A percentile compares a stretch with the other conserved stretches of the same genome.
These are phyloP conservation scores for Solen grandis DNA, from an alignment of 1,140 invertebrate genomes.

Conservation along the genomic window DNA sequence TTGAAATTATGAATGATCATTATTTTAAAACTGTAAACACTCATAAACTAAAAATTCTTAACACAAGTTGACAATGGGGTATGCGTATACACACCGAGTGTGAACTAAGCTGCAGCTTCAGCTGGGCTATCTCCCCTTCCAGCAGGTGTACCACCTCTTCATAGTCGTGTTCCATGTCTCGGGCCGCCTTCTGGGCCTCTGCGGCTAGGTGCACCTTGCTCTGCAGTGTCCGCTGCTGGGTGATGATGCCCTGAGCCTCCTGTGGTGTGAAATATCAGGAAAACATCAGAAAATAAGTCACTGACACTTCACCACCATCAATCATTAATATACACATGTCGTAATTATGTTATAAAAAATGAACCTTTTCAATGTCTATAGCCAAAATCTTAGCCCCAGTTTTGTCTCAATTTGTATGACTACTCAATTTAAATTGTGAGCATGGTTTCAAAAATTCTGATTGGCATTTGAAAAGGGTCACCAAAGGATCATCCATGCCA, in stretches of 20 bases:
- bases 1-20: too few species aligned
- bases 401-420: too few species aligned
- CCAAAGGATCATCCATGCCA: too few species aligned
- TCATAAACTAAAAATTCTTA: too few species aligned
- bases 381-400: too few species aligned
- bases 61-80: too few species aligned
- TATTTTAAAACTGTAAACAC: too few species aligned
- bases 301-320: background rate
- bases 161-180: conserved; percentile 79
- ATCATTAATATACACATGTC: too few species aligned
- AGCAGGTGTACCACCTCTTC: conserved; percentile 77
- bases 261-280: conserved; percentile 36
- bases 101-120: conserved; percentile 64
- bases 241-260: conserved; percentile 74
- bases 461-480: too few species aligned
- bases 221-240: conserved; percentile 70
- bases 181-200: conserved; percentile 76
- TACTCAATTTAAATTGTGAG: too few species aligned
- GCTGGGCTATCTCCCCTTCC: conserved; percentile 76
- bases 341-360: background rate
- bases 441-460: too few species aligned
- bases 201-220: conserved; percentile 77
- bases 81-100: too few species aligned
- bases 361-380: background rate
- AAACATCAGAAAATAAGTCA: background rate